Conservation (phyloP, 2,797 vertebrate genomes). For the Cephalopachus bancanus region DNA sequence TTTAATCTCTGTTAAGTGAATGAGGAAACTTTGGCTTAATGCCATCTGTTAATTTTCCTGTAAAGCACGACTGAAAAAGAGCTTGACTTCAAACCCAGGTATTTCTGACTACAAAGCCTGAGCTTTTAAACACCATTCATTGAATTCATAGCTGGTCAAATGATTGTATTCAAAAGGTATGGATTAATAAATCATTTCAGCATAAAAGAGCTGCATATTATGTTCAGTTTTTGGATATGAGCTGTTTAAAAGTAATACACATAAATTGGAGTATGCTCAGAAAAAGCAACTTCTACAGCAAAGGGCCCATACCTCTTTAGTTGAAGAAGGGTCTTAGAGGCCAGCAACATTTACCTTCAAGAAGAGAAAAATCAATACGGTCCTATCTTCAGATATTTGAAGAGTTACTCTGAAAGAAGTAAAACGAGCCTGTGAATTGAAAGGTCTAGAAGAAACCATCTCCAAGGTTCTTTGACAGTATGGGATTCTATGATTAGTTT, state of each 20-base stretch:
- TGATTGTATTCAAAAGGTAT: conserved; percentile 18
- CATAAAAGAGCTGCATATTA: not conserved
- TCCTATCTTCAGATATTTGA: not conserved
- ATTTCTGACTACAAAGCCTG: not conserved
- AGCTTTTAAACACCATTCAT: conserved; percentile 19
- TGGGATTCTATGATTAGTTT: not conserved
- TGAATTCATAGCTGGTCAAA: conserved; percentile 40
- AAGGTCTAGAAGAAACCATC: not conserved
- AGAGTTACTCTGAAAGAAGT: not conserved
- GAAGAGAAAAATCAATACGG: not conserved
- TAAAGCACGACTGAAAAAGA: not conserved
- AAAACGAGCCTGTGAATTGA: not conserved
- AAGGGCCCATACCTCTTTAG: not conserved
- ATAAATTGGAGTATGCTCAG: not conserved
- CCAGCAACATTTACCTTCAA: not conserved
- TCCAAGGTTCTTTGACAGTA: not conserved
- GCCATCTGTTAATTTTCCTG: conserved; percentile 37
- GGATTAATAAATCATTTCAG: not conserved
- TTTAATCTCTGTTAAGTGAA: not conserved
- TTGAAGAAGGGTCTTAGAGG: not conserved
- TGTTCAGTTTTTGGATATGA: not conserved
- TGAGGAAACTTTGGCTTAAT: conserved; percentile 11
- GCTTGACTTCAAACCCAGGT: conserved; percentile 24
- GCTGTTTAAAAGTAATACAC: not conserved
- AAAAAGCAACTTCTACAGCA: not conserved